Conservation (phyloP, 2,113 vertebrate genomes). For the Cyanistes caeruleus region DNA sequence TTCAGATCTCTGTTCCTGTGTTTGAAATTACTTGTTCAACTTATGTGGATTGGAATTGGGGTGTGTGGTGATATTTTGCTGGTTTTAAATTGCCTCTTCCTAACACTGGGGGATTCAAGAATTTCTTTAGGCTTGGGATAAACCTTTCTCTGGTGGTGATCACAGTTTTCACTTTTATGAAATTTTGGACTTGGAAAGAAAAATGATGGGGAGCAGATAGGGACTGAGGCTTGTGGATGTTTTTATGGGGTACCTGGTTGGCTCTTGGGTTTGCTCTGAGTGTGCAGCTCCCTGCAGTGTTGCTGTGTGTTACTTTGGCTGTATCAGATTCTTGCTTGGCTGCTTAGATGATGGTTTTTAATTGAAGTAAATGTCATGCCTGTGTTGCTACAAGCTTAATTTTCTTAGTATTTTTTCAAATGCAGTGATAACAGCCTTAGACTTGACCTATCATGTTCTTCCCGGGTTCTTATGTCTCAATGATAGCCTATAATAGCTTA, state of each 20-base stretch:
- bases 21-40: not conserved
- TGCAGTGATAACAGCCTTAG: not conserved
- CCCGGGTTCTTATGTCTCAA: rapidly evolving
- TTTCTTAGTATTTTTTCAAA: not conserved
- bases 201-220: not conserved
- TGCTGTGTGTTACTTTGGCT: not conserved
- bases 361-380: not conserved
- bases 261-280: not conserved
- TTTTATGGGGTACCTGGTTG: not conserved
- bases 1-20: not conserved
- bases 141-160: not conserved
- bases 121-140: not conserved
- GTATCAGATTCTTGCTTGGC: not conserved
- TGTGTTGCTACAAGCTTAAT: not conserved
- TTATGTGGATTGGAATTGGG: not conserved
- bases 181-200: not conserved
- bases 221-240: not conserved
- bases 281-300: rapidly evolving
- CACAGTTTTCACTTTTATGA: not conserved
- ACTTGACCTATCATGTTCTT: not conserved
- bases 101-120: not conserved
- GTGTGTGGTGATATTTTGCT: not conserved
- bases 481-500: not conserved
- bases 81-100: not conserved
- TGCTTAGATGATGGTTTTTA: not conserved